Evolutionary conservation across 2,888 invertebrate genomes (phyloP), one percentile per base, ranked within the genome.

Genomic region (Diaphora mendica): DNA sequence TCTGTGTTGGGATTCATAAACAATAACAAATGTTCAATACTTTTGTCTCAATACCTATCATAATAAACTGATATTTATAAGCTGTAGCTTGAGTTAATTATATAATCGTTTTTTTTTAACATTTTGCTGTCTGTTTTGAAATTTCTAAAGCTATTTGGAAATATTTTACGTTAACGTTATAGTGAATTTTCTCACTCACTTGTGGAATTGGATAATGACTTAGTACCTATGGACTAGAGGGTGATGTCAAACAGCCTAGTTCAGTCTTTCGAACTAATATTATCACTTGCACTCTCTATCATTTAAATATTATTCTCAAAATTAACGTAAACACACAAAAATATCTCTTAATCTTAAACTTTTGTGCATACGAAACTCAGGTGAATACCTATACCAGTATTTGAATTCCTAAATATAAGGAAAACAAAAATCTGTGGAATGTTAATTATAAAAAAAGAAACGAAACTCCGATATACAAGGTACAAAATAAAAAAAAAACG

Each of bases 101-200:
- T 70, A 83, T 75, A 81, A 83, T 77, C 74, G n/a, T n/a, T n/a
- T 71, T 76, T 79, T 71, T 82, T 76, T 71, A 51, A 69, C 65
- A 75, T 74, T 69, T 66, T 76, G 70, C 76, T 75, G 74, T 71
- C 71, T 20, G 73, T 72, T 51, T 66, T 13, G 44, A 81, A 79
- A 77, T 79, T 83, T 82, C 82, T 83, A 81, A 81, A 79, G 68
- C 68, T 33, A 69, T 73, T 75, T 76, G 62, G 59, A 66, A 75
- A 73, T n/a, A n/a, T n/a, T n/a, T n/a, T n/a, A n/a, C n/a, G n/a
- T n/a, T n/a, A n/a, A n/a, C n/a, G 17, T 55, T 13, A n/a, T 55
- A 20, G 26, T 26, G 59, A 26, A 3, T 13, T 13, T 13, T 26
- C n/a, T n/a, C 13, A 26, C 26, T 26, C 13, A 2, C 26, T 26